phyloP scores from a whole-genome alignment of 1,140 invertebrate species.

The Apis florea region DNA sequence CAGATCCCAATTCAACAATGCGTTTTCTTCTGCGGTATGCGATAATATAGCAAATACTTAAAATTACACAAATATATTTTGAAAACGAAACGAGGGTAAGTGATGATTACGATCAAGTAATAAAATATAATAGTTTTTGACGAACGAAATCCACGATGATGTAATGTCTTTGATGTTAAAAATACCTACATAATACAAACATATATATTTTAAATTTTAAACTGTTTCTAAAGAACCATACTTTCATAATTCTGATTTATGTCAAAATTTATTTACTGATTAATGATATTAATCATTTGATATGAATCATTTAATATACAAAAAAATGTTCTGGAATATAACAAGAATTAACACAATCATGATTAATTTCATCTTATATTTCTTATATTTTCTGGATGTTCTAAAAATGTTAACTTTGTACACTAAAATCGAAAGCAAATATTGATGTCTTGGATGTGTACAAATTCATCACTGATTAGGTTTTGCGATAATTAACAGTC shows the following conservation, averaged over 20 bases:
- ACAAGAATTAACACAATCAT: background rate
- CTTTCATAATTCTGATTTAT: background rate
- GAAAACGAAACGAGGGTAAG: background rate
- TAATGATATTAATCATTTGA: background rate
- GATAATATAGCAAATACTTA: background rate
- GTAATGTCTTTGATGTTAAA: background rate
- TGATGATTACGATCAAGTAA: background rate
- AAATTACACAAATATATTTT: background rate
- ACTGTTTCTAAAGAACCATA: background rate
- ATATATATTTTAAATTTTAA: background rate
- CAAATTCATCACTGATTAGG: background rate
- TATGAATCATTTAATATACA: background rate
- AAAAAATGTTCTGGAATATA: background rate
- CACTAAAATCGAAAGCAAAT: slow-evolving; percentile 1
- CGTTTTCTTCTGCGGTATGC: background rate
- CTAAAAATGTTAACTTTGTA: background rate
- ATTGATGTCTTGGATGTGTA: background rate
- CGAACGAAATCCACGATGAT: background rate
- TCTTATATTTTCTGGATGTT: background rate
- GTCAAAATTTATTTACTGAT: background rate
- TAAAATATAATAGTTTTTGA: slow-evolving; percentile 1
- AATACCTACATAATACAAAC: background rate
- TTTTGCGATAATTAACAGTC: slow-evolving; percentile 21
- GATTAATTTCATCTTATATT: background rate
- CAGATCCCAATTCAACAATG: background rate